These are phyloP conservation scores for Hippopotamyrus pictus DNA, from an alignment of 2,797 vertebrate genomes.

Conservation along the genomic window DNA sequence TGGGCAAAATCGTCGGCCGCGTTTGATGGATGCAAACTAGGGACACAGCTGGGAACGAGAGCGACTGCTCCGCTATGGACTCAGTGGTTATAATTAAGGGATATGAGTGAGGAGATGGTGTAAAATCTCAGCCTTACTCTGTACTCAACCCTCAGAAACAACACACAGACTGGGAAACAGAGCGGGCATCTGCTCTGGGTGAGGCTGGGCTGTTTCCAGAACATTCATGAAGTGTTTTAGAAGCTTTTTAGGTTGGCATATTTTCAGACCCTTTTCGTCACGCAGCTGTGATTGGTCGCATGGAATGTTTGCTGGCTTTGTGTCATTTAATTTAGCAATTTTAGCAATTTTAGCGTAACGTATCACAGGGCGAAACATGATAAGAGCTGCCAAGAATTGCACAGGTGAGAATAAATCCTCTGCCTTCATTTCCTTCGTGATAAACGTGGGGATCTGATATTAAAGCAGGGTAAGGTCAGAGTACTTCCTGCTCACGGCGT, in stretches of 20 bases:
- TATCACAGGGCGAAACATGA: background rate
- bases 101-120: background rate
- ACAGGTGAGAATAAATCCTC: background rate
- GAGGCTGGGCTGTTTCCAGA: background rate
- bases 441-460: no score
- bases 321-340: background rate
- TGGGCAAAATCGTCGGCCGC: background rate
- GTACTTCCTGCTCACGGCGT: no score
- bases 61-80: background rate
- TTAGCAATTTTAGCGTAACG: background rate
- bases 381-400: conserved; percentile 4
- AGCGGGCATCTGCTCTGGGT: background rate
- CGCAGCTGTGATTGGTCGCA: conserved; percentile 6
- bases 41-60: background rate
- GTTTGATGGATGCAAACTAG: background rate
- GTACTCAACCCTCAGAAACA: conserved; percentile 5
- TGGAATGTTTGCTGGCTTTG: background rate
- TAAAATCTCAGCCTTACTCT: background rate
- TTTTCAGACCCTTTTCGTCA: background rate
- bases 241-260: background rate
- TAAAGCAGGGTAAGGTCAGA: background rate
- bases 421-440: background rate
- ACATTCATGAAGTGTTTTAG: background rate
- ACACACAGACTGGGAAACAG: background rate
- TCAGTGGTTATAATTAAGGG: background rate